Evolutionary conservation across 2,888 invertebrate species (phyloP).

Genomic region (Petrolisthes manimaculis): DNA sequence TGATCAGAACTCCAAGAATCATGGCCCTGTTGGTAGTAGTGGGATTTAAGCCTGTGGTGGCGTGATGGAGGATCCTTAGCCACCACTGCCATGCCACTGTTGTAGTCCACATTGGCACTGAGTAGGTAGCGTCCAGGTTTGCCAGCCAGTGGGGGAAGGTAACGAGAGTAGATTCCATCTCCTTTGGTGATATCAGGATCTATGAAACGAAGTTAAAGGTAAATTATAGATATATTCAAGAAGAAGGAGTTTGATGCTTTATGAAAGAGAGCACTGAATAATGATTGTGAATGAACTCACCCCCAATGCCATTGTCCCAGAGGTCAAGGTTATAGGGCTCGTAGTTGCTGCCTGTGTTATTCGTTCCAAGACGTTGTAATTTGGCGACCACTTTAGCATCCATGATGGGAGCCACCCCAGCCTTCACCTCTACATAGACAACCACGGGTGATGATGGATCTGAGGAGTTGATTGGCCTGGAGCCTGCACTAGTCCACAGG

Average conservation of each 20-base stretch:
- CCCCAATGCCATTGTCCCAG: slow-evolving; percentile 75
- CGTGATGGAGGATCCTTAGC: slow-evolving; percentile 30
- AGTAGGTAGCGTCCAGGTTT: slow-evolving; percentile 49
- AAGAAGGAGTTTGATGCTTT: neutral
- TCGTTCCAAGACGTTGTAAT: slow-evolving; percentile 51
- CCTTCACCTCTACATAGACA: slow-evolving; percentile 70
- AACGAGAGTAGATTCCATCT: slow-evolving; percentile 78
- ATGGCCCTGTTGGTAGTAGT: neutral
- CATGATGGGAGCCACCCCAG: slow-evolving; percentile 71
- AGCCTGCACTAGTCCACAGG: slow-evolving; percentile 53
- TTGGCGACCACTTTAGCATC: slow-evolving; percentile 47
- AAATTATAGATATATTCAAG: neutral
- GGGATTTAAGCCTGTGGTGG: slow-evolving; percentile 35
- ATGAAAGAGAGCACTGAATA: neutral
- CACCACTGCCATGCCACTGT: slow-evolving; percentile 55
- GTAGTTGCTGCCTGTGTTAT: slow-evolving; percentile 67
- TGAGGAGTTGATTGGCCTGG: slow-evolving; percentile 37
- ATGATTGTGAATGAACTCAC: slow-evolving; percentile 66
- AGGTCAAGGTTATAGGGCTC: slow-evolving; percentile 70
- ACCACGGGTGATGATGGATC: slow-evolving; percentile 53
- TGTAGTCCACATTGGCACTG: slow-evolving; percentile 54
- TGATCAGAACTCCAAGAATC: slow-evolving; percentile 65
- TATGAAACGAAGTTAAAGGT: slow-evolving; percentile 66
- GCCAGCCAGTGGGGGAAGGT: slow-evolving; percentile 69
- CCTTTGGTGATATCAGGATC: slow-evolving; percentile 78